Evolutionary conservation across 64 coral and sea anemone species (phyloP).

Genomic region (Montipora cactus): DNA sequence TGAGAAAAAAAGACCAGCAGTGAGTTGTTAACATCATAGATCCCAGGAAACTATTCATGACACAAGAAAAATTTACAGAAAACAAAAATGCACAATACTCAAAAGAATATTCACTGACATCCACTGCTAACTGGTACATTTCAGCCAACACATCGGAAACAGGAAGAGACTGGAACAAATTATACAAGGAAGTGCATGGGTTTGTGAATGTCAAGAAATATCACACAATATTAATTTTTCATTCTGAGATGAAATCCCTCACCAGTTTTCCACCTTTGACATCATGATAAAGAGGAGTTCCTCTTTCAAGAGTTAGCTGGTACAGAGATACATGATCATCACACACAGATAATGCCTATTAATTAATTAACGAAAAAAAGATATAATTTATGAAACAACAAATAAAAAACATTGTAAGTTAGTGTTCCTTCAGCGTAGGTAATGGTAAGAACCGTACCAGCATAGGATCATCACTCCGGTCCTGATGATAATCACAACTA

Average conservation of each 20-base stretch:
- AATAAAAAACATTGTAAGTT: neutral
- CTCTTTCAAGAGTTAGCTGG: constrained; percentile 74
- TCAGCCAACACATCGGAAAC: constrained; percentile 58
- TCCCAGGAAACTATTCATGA: neutral
- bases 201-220: too few species aligned
- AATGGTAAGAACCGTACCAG: too few species aligned
- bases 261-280: constrained; percentile 66
- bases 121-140: constrained; percentile 64
- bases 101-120: constrained; percentile 42
- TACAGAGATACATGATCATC: constrained; percentile 81
- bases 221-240: too few species aligned
- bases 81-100: neutral
- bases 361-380: neutral
- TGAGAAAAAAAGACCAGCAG: neutral
- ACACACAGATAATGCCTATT: constrained; percentile 58
- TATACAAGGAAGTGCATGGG: neutral
- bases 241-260: neutral
- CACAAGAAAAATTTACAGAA: neutral
- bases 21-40: neutral
- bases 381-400: neutral
- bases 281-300: constrained; percentile 67
- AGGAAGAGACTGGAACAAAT: constrained; percentile 53
- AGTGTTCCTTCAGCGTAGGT: too few species aligned
- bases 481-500: neutral
- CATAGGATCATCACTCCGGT: neutral